A percentile compares a stretch with the other conserved stretches of the same genome.
phyloP scores from a whole-genome alignment of 1,140 invertebrate species.

The Aethina tumida region DNA sequence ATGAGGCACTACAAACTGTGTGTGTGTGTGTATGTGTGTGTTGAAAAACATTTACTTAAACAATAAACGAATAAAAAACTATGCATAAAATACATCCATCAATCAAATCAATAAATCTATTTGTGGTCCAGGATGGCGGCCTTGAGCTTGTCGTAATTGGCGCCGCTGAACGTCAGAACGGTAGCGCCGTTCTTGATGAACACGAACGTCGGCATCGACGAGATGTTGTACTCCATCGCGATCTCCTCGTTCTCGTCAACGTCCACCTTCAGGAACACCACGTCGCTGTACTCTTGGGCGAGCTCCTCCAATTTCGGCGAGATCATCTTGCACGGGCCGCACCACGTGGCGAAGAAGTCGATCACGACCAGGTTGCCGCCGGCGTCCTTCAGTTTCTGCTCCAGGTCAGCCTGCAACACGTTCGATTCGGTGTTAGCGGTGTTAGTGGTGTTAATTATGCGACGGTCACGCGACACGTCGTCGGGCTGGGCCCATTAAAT shows the following conservation, averaged over 20 bases:
- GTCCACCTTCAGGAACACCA: conserved; percentile 50
- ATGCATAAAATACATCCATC: too few relatives aligned
- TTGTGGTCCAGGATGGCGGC: conserved; percentile 50
- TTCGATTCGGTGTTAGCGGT: too few relatives aligned
- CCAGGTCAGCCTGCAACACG: conserved; percentile 53
- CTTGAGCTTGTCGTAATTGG: conserved; percentile 63
- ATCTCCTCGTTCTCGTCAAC: conserved; percentile 84
- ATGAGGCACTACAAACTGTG: too few relatives aligned
- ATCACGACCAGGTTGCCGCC: conserved; percentile 79
- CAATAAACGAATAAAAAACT: too few relatives aligned
- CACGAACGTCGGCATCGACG: conserved; percentile 88
- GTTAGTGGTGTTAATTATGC: too few relatives aligned
- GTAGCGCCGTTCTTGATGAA: conserved; percentile 71
- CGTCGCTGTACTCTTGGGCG: conserved; percentile 41
- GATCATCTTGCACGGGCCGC: conserved; percentile 90
- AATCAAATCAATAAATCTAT: too few relatives aligned
- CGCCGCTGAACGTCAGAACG: conserved; percentile 68
- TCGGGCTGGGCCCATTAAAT: too few relatives aligned
- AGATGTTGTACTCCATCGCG: conserved; percentile 67
- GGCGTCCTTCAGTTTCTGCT: conserved; percentile 59
- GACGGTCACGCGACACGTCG: too few relatives aligned
- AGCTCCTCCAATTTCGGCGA: conserved; percentile 67
- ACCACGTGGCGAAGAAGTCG: conserved; percentile 76
- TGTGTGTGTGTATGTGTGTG: too few relatives aligned
- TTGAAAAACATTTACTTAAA: too few relatives aligned